Percentiles rank a stretch among this genome's conserved stretches.
These are phyloP conservation scores for Carcinoscorpius rotundicauda DNA, from an alignment of 1,140 invertebrate genomes.

Conservation along the genomic window DNA sequence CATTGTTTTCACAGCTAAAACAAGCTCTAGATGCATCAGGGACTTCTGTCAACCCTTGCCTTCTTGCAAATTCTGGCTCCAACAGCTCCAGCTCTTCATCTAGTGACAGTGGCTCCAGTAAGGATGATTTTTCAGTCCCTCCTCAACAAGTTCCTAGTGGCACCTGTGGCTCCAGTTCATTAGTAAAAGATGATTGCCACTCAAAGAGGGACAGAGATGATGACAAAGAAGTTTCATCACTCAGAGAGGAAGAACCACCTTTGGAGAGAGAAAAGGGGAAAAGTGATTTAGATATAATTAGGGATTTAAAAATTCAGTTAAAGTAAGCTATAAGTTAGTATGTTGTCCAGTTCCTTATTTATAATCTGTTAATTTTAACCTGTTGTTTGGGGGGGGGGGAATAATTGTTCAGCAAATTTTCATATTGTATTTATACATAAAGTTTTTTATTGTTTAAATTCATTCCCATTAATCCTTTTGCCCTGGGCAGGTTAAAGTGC, in stretches of 20 bases:
- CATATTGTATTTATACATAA: no score
- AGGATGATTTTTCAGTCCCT: background rate
- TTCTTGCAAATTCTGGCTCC: no score
- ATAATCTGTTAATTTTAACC: no score
- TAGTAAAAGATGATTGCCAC: constrained; percentile 13
- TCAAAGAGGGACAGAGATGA: constrained; percentile 24
- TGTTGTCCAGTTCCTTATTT: no score
- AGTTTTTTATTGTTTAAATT: no score
- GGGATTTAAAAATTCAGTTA: constrained; percentile 78
- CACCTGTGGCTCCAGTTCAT: background rate
- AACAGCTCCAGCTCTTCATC: background rate
- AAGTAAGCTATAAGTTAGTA: constrained; percentile 52
- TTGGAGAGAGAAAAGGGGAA: constrained; percentile 40
- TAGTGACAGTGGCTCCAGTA: background rate
- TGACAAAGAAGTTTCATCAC: constrained; percentile 11
- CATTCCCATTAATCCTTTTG: no score
- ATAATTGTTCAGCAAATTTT: no score
- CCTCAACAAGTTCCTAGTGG: background rate
- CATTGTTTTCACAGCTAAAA: no score
- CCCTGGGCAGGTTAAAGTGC: no score
- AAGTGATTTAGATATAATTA: constrained; percentile 48
- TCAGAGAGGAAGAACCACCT: constrained; percentile 17
- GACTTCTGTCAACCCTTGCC: no score
- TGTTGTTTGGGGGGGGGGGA: no score
- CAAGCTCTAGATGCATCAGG: no score